Percentiles rank a stretch among this genome's conserved stretches.
Conservation (phyloP, 2,797 vertebrate genomes). For the Gambusia yucatana region DNA sequence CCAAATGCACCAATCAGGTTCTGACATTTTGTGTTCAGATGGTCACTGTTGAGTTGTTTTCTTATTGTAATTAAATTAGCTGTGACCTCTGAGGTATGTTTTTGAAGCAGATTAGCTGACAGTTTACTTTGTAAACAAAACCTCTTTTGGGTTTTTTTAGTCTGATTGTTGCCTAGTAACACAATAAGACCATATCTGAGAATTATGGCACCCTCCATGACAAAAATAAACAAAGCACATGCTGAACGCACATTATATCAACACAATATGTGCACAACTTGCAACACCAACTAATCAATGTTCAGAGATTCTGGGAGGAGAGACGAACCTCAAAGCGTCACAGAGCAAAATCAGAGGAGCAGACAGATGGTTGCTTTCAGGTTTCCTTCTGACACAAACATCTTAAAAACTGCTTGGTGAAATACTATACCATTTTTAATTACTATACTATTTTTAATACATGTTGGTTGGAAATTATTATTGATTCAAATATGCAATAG, state of each 20-base stretch:
- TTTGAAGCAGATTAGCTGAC: background rate
- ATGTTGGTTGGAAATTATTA: background rate
- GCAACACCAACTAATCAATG: slow-evolving; percentile 22
- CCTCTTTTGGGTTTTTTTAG: background rate
- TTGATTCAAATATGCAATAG: background rate
- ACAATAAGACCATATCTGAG: slow-evolving; percentile 3
- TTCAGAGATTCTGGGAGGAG: slow-evolving; percentile 5
- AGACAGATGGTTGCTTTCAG: background rate
- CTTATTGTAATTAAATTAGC: background rate
- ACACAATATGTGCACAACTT: slow-evolving; percentile 11
- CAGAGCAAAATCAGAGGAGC: background rate
- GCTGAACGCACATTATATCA: slow-evolving; percentile 14
- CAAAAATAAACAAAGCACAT: slow-evolving; percentile 14
- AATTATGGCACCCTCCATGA: slow-evolving; percentile 1
- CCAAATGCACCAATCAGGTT: background rate
- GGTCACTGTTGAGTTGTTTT: background rate
- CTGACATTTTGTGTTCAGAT: background rate
- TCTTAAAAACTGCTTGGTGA: background rate
- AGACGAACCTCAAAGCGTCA: background rate
- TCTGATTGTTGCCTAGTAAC: slow-evolving; percentile 12
- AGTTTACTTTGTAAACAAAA: slow-evolving; percentile 7
- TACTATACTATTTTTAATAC: too few relatives aligned
- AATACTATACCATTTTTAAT: background rate
- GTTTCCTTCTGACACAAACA: background rate
- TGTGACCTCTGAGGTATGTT: background rate